These are phyloP conservation scores for Procambarus clarkii DNA, from an alignment of 1,140 invertebrate species.

Conservation along the genomic window DNA sequence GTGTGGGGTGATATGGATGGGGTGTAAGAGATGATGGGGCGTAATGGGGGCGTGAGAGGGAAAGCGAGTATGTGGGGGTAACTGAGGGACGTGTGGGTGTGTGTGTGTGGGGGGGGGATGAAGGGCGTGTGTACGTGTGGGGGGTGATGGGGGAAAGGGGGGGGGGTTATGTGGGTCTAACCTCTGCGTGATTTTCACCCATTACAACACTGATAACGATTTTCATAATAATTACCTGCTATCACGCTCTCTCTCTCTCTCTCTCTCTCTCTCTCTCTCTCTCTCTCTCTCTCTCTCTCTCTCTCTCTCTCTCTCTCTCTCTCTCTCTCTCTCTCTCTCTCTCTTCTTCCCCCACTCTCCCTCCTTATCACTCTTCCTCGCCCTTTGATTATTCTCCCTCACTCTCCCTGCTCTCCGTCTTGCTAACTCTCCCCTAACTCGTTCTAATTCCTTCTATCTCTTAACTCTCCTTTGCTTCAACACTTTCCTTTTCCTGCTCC, in stretches of 20 bases:
- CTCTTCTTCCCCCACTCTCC: background rate
- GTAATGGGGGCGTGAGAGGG: too few relatives aligned
- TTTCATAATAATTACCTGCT: constrained; percentile 8
- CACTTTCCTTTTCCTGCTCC: too few relatives aligned
- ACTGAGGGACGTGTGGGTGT: background rate
- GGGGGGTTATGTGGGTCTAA: background rate
- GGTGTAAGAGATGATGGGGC: background rate
- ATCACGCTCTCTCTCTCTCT: background rate
- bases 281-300: background rate
- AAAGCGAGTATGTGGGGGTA: too few relatives aligned
- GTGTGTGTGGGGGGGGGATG: too few relatives aligned
- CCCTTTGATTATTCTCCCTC: too few relatives aligned
- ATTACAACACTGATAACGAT: constrained; percentile 17
- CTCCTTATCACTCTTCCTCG: too few relatives aligned
- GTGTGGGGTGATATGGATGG: background rate
- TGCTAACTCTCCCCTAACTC: too few relatives aligned
- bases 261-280: background rate
- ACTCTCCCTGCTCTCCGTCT: too few relatives aligned
- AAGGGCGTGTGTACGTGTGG: background rate
- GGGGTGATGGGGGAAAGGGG: background rate
- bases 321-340: background rate
- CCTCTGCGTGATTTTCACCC: background rate
- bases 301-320: too few relatives aligned
- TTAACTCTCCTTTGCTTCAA: too few relatives aligned
- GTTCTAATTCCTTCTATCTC: too few relatives aligned